Conservation (phyloP, 2,113 vertebrate genomes). For the Pygoscelis adeliae region DNA sequence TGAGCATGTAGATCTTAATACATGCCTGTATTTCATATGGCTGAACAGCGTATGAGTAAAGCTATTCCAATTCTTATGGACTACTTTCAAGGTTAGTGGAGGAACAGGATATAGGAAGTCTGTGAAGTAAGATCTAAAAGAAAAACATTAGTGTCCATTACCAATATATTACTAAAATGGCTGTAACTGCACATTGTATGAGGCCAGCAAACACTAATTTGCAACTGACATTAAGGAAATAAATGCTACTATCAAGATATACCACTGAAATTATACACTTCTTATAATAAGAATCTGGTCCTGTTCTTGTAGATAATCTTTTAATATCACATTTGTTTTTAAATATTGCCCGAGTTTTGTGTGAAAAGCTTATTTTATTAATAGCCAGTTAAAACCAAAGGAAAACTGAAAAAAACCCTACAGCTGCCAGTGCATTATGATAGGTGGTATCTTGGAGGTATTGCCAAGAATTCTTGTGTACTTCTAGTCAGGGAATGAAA, state of each 20-base stretch:
- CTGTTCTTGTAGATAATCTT: background rate
- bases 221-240: background rate
- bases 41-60: background rate
- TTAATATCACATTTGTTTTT: background rate
- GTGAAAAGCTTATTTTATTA: background rate
- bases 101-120: background rate
- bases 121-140: background rate
- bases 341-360: background rate
- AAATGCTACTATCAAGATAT: background rate
- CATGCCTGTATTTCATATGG: background rate
- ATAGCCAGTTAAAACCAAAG: background rate
- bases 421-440: background rate
- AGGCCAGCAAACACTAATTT: background rate
- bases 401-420: background rate
- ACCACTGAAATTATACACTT: background rate
- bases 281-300: background rate
- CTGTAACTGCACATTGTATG: background rate
- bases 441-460: background rate
- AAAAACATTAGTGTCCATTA: background rate
- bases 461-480: background rate
- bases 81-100: background rate
- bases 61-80: background rate
- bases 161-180: background rate
- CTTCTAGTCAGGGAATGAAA: background rate
- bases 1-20: background rate